Evolutionary conservation across 2,797 vertebrate species (phyloP).

Genomic region (Sylvia borin): DNA sequence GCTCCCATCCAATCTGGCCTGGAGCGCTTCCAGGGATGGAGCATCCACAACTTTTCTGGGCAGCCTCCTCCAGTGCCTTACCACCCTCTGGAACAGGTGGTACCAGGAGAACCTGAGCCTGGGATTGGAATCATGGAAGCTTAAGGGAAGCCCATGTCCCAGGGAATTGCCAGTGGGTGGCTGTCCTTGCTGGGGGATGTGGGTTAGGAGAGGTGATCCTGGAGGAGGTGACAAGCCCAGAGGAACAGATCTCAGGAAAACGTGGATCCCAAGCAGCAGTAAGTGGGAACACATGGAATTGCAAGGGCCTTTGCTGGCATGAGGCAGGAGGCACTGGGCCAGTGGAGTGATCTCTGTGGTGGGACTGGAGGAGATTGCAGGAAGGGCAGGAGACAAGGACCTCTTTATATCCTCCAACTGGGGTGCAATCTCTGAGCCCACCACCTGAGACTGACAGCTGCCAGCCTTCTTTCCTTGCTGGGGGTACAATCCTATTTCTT

Average conservation of each 20-base stretch:
- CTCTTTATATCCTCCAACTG: not conserved
- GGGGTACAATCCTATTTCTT: not conserved
- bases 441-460: not conserved
- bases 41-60: not conserved
- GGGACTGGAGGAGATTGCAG: not conserved
- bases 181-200: not conserved
- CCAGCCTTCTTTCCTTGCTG: rapidly evolving
- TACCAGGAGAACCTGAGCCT: not conserved
- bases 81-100: not conserved
- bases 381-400: not conserved
- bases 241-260: not conserved
- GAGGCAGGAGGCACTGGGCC: no score
- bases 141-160: not conserved
- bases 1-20: not conserved
- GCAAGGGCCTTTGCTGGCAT: not conserved
- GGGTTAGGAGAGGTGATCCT: not conserved
- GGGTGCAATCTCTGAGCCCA: not conserved
- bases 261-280: not conserved
- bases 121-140: not conserved
- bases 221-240: not conserved
- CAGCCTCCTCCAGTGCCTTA: not conserved
- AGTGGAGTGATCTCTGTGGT: not conserved
- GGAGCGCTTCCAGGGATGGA: not conserved
- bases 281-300: rapidly evolving
- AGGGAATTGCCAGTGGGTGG: not conserved